Evolutionary conservation across 2,888 invertebrate species (phyloP).

Genomic region (Lysandra coridon): DNA sequence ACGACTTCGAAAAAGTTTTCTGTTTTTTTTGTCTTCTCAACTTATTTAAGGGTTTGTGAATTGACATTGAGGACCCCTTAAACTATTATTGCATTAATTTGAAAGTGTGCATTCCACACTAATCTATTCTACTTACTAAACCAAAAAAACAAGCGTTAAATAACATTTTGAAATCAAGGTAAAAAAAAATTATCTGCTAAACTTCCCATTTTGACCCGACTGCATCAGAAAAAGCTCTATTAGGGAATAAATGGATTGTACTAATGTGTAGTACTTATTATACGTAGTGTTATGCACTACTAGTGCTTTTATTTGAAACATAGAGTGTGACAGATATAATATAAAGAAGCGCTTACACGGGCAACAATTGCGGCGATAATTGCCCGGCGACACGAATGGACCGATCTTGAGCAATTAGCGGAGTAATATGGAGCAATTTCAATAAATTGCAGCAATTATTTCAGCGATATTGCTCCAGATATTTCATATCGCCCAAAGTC

Average conservation of each 20-base stretch:
- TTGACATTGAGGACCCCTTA: not conserved
- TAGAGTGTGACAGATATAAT: too few relatives aligned
- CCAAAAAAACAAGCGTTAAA: not conserved
- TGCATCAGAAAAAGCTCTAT: not conserved
- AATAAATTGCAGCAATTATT: too few relatives aligned
- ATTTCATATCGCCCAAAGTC: too few relatives aligned
- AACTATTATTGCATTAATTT: not conserved
- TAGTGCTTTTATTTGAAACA: too few relatives aligned
- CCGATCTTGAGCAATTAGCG: too few relatives aligned
- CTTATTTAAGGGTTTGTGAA: not conserved
- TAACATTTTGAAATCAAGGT: not conserved
- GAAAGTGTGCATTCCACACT: not conserved
- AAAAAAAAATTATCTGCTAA: not conserved
- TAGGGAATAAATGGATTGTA: not conserved
- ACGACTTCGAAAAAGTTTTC: not conserved
- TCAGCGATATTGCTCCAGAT: too few relatives aligned
- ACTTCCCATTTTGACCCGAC: not conserved
- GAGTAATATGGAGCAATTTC: too few relatives aligned
- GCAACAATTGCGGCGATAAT: too few relatives aligned
- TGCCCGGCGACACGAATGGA: too few relatives aligned
- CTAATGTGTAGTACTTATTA: too few relatives aligned
- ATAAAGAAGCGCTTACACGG: too few relatives aligned
- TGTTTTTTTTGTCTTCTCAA: not conserved
- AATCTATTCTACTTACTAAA: constrained; percentile 15
- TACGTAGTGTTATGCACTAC: too few relatives aligned